Conservation (phyloP, 1,140 invertebrate species). For the Helicorthomorpha holstii region DNA sequence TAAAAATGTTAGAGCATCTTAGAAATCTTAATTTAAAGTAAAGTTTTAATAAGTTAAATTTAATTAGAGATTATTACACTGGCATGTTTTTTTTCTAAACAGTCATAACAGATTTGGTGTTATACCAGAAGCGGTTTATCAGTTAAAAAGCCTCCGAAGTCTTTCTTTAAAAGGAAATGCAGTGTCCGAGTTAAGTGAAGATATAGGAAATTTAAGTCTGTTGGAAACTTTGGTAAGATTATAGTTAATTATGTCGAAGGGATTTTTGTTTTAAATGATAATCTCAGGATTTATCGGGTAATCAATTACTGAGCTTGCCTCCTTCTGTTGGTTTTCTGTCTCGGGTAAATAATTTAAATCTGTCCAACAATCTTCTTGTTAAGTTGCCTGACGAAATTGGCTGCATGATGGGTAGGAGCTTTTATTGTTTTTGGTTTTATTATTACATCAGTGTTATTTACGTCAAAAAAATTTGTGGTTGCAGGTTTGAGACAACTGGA, state of each 20-base stretch:
- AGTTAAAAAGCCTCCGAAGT: conserved; percentile 18
- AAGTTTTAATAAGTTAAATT: neutral
- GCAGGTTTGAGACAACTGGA: conserved; percentile 48
- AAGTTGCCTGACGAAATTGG: conserved; percentile 38
- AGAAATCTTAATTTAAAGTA: conserved; percentile 53
- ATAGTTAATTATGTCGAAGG: conserved; percentile 2
- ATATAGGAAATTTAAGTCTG: conserved; percentile 23
- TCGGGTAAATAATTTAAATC: conserved; percentile 34
- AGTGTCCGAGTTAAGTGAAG: conserved; percentile 19
- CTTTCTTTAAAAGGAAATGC: conserved; percentile 26
- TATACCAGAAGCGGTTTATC: conserved; percentile 21
- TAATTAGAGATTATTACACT: neutral
- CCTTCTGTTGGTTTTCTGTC: conserved; percentile 38
- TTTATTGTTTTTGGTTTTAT: neutral
- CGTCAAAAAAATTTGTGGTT: conserved; percentile 8
- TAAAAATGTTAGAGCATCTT: conserved; percentile 53
- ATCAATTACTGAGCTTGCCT: conserved; percentile 35
- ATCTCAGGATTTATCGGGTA: conserved; percentile 27
- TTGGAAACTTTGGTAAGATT: conserved; percentile 28
- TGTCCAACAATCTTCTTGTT: conserved; percentile 38
- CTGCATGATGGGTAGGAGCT: conserved; percentile 30
- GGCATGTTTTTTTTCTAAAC: conserved; percentile 12
- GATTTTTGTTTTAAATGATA: conserved; percentile 10
- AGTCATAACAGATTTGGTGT: conserved; percentile 27
- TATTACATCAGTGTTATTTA: neutral